phyloP scores from a whole-genome alignment of 2,888 invertebrate genomes.

The Heliconius aoede region DNA sequence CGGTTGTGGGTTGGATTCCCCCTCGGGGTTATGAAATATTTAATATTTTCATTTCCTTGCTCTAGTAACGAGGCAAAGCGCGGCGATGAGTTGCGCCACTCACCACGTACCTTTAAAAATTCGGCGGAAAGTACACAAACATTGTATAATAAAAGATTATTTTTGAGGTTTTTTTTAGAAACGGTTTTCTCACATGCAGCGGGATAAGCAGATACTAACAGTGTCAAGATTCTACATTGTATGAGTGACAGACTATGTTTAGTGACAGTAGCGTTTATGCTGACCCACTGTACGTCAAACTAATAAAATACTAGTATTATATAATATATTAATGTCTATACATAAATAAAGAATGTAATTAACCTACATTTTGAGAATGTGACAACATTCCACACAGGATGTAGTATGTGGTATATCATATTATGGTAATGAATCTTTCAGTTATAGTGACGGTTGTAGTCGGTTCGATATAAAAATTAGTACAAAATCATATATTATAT shows the following conservation, averaged over 20 bases:
- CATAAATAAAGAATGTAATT: constrained; percentile 1
- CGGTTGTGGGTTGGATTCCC: too few species aligned
- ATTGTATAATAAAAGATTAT: too few species aligned
- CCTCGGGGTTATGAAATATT: too few species aligned
- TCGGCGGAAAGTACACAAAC: not conserved
- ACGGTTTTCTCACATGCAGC: too few species aligned
- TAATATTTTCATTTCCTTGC: not conserved
- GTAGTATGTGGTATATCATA: not conserved
- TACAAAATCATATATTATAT: too few species aligned
- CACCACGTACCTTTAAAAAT: not conserved
- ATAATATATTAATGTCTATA: not conserved
- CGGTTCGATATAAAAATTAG: not conserved
- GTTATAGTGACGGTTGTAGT: not conserved
- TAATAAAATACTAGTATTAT: not conserved
- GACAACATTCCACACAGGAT: not conserved
- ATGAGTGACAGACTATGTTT: too few species aligned
- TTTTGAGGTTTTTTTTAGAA: too few species aligned
- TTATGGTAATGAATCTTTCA: not conserved
- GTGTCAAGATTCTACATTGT: too few species aligned
- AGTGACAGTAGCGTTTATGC: not conserved
- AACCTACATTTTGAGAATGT: not conserved
- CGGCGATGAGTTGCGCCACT: not conserved
- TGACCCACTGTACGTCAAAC: not conserved
- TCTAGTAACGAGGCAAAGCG: not conserved
- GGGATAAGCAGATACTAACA: too few species aligned